These are phyloP conservation scores for Taeniopygia guttata DNA, from an alignment of 2,797 vertebrate species.

Conservation along the genomic window DNA sequence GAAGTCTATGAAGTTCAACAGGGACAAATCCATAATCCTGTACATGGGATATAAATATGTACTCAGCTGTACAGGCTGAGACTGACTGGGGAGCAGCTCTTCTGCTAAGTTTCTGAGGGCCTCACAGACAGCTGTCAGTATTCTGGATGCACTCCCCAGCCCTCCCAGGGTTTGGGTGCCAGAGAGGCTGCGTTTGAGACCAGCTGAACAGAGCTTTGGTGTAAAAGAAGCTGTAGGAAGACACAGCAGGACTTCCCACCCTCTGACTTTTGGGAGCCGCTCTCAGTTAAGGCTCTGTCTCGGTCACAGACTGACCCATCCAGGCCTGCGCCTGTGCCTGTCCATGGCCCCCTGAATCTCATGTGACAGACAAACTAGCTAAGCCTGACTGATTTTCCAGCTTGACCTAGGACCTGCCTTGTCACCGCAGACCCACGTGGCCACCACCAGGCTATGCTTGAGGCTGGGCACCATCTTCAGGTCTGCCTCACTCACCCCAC, in stretches of 20 bases:
- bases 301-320: background rate
- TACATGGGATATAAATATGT: background rate
- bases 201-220: background rate
- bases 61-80: background rate
- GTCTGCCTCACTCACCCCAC: background rate
- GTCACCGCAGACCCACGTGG: background rate
- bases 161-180: background rate
- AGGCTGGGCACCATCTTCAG: background rate
- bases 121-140: background rate
- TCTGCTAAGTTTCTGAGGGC: background rate
- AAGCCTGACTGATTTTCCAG: background rate
- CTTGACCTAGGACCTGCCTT: background rate
- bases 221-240: background rate
- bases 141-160: background rate
- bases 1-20: background rate
- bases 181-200: background rate
- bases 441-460: background rate
- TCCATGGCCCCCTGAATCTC: background rate
- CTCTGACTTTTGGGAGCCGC: background rate
- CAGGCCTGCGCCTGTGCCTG: background rate
- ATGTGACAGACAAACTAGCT: background rate
- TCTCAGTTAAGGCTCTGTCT: rapidly evolving
- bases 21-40: background rate
- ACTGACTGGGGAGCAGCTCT: background rate
- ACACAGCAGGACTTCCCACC: background rate